Evolutionary conservation across 1,140 invertebrate species (phyloP), one percentile per base, ranked within the genome.

Genomic region (Trachymyrmex septentrionalis): DNA sequence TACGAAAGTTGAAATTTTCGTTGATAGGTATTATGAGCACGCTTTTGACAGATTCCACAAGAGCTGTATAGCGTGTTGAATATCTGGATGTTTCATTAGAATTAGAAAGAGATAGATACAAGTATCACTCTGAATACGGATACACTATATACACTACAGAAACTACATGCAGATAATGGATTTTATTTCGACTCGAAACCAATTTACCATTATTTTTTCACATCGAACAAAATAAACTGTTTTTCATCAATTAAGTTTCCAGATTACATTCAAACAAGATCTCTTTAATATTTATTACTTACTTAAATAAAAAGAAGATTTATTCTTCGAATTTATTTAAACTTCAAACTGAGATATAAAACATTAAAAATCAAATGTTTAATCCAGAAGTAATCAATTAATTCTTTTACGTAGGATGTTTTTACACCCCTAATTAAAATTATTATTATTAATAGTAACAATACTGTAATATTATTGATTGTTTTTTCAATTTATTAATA

Each of bases 1-100:
- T 75, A 75, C 5, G 14, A 5, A 61, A 63, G 21, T 73, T 82
- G 19, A 55, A 67, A 67, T 63, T 80, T 67, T 73, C 55, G 27
- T 63, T 50, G 55, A 44, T 38, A 34, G 53, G 7, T 73, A 84
- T 75, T 84, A 61, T 19, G 24, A 75, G 24, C 38, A 21, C 12
- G 55, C 27, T 44, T 71, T 81, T 84, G 38, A 84, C 61, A 75
- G 24, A 61, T 48, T 24, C 48, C 27, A 3, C 27, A 48, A 38
- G 10, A 19, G 30, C n/a, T 48, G 67, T 53, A 6, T n/a, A 57
- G 53, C 34, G 19, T 73, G 2, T 44, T 44, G 38, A 73, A 73
- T 50, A 30, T 84, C 48, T 10, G 38, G 3, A 73, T 48, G 21
- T 50, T 9, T 7, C 34, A 57, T 84, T 67, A 50, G 14, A 50